A percentile compares a stretch with the other conserved stretches of the same genome.
Conservation (phyloP, 2,797 vertebrate genomes). For the Acipenser ruthenus region DNA sequence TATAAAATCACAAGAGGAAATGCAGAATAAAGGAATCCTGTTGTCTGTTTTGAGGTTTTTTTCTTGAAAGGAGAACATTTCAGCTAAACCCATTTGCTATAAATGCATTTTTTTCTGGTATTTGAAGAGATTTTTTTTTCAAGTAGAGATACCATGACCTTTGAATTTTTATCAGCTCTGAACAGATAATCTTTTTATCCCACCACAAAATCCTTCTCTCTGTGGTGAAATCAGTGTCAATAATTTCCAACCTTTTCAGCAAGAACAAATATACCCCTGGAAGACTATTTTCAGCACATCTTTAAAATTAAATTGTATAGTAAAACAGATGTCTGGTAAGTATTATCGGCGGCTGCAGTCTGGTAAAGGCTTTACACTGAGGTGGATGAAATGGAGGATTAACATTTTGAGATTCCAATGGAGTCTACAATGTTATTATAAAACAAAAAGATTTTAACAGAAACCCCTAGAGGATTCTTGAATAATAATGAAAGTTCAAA, state of each 20-base stretch:
- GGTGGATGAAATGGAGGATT: not conserved
- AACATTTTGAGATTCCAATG: not conserved
- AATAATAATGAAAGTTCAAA: not conserved
- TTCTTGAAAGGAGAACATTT: not conserved
- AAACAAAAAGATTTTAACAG: not conserved
- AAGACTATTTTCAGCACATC: not conserved
- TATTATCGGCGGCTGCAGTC: slow-evolving; percentile 1
- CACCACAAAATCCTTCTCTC: slow-evolving; percentile 6
- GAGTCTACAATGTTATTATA: not conserved
- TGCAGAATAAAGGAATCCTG: slow-evolving; percentile 5
- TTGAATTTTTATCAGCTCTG: slow-evolving; percentile 9
- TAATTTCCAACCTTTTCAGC: not conserved
- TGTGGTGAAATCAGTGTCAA: slow-evolving; percentile 1
- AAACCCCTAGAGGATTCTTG: not conserved
- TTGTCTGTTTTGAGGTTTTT: not conserved
- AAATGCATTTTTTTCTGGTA: slow-evolving; percentile 2
- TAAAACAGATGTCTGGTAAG: slow-evolving; percentile 12
- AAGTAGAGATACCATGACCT: slow-evolving; percentile 14
- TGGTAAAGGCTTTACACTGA: not conserved
- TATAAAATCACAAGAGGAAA: not conserved
- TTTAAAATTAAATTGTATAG: slow-evolving; percentile 5
- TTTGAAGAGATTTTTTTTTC: not conserved
- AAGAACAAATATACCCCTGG: not conserved
- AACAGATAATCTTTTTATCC: slow-evolving; percentile 11
- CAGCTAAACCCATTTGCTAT: not conserved